These are phyloP conservation scores for Cephalotes varians DNA, from an alignment of 2,888 invertebrate genomes.

Conservation along the genomic window DNA sequence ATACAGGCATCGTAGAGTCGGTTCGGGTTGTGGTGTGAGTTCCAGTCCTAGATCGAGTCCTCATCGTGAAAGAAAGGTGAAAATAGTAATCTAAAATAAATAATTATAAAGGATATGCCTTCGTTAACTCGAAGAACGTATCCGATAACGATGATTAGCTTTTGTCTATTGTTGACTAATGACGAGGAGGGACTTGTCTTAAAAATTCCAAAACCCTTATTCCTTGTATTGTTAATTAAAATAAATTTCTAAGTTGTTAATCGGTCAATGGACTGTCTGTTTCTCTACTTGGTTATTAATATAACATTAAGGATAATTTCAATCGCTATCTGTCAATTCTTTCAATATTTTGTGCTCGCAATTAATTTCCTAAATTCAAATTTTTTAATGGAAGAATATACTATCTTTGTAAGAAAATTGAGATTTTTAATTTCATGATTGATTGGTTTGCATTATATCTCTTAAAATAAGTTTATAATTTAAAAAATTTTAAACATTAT, in stretches of 20 bases:
- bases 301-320: background rate
- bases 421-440: background rate
- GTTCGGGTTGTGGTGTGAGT: slow-evolving; percentile 88
- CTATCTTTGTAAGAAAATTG: background rate
- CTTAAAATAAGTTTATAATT: slow-evolving; percentile 1
- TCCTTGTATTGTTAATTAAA: too few relatives aligned
- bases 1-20: slow-evolving; percentile 88
- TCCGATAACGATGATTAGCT: too few relatives aligned
- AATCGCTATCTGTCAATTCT: background rate
- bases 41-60: slow-evolving; percentile 86
- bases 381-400: background rate
- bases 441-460: background rate
- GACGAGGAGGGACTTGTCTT: too few relatives aligned
- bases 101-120: too few relatives aligned
- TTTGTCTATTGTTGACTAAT: too few relatives aligned
- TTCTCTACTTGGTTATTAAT: too few relatives aligned
- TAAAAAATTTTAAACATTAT: background rate
- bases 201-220: too few relatives aligned
- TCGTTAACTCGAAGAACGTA: too few relatives aligned
- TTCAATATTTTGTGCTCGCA: background rate
- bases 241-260: too few relatives aligned
- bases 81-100: background rate
- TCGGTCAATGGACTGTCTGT: too few relatives aligned
- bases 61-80: slow-evolving; percentile 87
- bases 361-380: background rate